phyloP scores from a whole-genome alignment of 2,888 invertebrate genomes.

The Temnothorax ravouxi region DNA sequence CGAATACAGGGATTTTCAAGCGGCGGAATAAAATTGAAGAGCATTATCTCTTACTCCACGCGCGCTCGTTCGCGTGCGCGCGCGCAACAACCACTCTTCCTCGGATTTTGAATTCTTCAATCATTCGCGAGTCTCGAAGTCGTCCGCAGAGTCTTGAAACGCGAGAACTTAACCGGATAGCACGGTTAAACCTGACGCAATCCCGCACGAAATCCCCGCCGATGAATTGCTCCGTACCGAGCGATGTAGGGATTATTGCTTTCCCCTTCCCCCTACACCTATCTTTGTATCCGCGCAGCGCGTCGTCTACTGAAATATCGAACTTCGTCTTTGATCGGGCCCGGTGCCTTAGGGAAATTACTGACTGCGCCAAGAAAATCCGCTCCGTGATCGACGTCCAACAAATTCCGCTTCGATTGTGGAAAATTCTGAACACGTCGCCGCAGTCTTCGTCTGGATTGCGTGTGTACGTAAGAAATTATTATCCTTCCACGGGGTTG shows the following conservation, averaged over 20 bases:
- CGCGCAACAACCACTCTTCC: neutral
- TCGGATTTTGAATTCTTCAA: constrained; percentile 53
- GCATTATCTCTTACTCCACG: constrained; percentile 34
- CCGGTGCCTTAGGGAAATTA: constrained; percentile 75
- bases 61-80: constrained; percentile 15
- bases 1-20: constrained; percentile 37
- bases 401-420: constrained; percentile 70
- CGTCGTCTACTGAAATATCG: constrained; percentile 70
- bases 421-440: constrained; percentile 56
- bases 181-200: constrained; percentile 63
- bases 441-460: constrained; percentile 36
- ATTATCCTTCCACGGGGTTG: constrained; percentile 10
- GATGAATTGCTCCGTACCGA: constrained; percentile 62
- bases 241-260: constrained; percentile 70
- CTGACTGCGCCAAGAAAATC: constrained; percentile 72
- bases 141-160: constrained; percentile 47
- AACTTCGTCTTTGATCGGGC: constrained; percentile 70
- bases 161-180: constrained; percentile 58
- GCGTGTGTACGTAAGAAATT: constrained; percentile 45
- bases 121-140: constrained; percentile 50
- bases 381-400: constrained; percentile 67
- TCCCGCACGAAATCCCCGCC: constrained; percentile 62
- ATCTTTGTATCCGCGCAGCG: constrained; percentile 42
- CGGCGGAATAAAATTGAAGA: constrained; percentile 48
- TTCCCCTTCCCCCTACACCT: constrained; percentile 42